Conservation (phyloP, 2,797 vertebrate genomes). For the Choloepus didactylus region DNA sequence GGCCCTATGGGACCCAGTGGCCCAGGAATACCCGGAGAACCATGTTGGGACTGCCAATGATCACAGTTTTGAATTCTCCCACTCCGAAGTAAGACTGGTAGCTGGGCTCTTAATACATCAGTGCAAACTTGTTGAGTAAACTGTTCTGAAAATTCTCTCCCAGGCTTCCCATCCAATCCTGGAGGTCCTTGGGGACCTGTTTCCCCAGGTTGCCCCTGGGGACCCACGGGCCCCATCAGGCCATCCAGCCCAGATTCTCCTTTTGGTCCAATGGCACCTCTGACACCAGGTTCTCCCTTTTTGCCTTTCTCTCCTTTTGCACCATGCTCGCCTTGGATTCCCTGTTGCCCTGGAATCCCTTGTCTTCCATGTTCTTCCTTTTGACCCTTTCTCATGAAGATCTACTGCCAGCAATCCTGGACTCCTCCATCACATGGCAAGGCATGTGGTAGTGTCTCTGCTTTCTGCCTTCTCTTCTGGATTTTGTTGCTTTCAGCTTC, state of each 20-base stretch:
- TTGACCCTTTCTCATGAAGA: no score
- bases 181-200: conserved; percentile 91
- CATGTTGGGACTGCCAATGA: conserved; percentile 91
- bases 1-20: conserved; percentile 91
- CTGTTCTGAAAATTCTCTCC: conserved; percentile 93
- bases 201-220: conserved; percentile 91
- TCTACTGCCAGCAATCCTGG: no score
- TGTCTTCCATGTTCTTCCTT: no score
- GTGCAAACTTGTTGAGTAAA: conserved; percentile 96
- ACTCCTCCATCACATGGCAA: no score
- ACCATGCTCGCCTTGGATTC: no score
- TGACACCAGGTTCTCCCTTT: conserved; percentile 93
- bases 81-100: conserved; percentile 92
- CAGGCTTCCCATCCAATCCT: conserved; percentile 93
- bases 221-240: conserved; percentile 90
- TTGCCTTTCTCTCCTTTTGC: conserved; percentile 92
- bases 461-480: no score
- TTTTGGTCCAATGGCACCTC: conserved; percentile 92
- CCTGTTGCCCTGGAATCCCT: no score
- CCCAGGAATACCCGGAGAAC: conserved; percentile 91
- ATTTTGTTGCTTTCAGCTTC: no score
- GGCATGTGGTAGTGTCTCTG: no score
- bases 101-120: conserved; percentile 95
- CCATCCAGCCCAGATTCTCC: conserved; percentile 93
- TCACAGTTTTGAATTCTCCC: conserved; percentile 93